These are phyloP conservation scores for Ceyx cyanopectus DNA, from an alignment of 2,113 vertebrate species.

Conservation along the genomic window DNA sequence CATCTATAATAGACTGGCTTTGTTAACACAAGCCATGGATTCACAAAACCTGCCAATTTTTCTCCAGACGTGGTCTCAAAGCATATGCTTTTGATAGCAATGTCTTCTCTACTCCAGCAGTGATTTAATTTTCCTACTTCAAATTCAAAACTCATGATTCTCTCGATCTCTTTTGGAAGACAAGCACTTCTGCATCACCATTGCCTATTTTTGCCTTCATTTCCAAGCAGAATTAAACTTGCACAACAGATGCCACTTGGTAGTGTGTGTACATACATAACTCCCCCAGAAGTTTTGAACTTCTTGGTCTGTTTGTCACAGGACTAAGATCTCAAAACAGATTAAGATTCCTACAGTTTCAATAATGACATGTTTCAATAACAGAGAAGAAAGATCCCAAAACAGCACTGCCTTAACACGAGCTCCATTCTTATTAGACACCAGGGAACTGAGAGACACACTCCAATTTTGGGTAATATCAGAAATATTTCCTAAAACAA, in stretches of 20 bases:
- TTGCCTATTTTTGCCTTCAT: not conserved
- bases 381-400: not conserved
- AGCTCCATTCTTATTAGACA: not conserved
- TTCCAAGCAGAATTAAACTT: slow-evolving; percentile 9
- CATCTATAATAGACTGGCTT: not conserved
- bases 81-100: slow-evolving; percentile 13
- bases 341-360: not conserved
- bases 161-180: not conserved
- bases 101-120: not conserved
- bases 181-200: not conserved
- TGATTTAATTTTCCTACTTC: slow-evolving; percentile 16
- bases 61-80: not conserved
- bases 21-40: not conserved
- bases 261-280: not conserved
- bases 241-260: not conserved
- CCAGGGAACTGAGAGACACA: not conserved
- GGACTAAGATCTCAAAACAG: not conserved
- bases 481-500: not conserved
- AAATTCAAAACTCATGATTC: not conserved
- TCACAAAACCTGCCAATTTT: not conserved
- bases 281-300: not conserved
- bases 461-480: not conserved
- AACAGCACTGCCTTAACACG: not conserved
- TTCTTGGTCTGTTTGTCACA: rapidly evolving
- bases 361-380: not conserved